These are phyloP conservation scores for Stegodyphus dumicola DNA, from an alignment of 1,140 invertebrate species.

Conservation along the genomic window DNA sequence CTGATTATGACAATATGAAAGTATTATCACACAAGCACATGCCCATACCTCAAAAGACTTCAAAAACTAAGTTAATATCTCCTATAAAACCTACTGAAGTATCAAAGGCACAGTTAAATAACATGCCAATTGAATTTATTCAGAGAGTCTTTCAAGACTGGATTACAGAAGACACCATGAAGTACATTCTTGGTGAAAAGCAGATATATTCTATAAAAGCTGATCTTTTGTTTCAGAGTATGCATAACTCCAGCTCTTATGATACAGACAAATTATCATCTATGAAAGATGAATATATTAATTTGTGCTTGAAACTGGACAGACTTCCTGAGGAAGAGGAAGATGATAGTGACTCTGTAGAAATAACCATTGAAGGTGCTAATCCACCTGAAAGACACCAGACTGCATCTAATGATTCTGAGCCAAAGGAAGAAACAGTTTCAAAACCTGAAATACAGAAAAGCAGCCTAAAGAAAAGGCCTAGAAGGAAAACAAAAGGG, in stretches of 20 bases:
- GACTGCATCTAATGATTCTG: background rate
- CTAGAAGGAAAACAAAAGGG: conserved; percentile 11
- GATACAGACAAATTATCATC: background rate
- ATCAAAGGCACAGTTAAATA: background rate
- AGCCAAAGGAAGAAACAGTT: background rate
- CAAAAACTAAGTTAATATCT: conserved; percentile 20
- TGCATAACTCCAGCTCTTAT: background rate
- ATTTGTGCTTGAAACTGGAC: conserved; percentile 41
- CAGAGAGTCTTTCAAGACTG: conserved; percentile 23
- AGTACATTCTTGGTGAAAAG: conserved; percentile 46
- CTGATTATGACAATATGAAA: conserved; percentile 18
- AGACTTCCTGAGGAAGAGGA: conserved; percentile 4
- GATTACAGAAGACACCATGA: conserved; percentile 50
- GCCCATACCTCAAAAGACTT: conserved; percentile 13
- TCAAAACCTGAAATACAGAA: background rate
- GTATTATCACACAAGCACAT: conserved; percentile 33
- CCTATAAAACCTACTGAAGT: conserved; percentile 2
- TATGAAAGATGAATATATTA: conserved; percentile 36
- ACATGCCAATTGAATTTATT: conserved; percentile 28
- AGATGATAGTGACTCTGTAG: background rate
- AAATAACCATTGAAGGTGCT: too few species aligned
- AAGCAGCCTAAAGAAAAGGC: background rate
- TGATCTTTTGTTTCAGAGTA: conserved; percentile 21
- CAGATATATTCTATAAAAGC: conserved; percentile 43
- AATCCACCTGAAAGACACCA: background rate